Conservation (phyloP, 2,797 vertebrate genomes). For the Spondyliosoma cantharus region DNA sequence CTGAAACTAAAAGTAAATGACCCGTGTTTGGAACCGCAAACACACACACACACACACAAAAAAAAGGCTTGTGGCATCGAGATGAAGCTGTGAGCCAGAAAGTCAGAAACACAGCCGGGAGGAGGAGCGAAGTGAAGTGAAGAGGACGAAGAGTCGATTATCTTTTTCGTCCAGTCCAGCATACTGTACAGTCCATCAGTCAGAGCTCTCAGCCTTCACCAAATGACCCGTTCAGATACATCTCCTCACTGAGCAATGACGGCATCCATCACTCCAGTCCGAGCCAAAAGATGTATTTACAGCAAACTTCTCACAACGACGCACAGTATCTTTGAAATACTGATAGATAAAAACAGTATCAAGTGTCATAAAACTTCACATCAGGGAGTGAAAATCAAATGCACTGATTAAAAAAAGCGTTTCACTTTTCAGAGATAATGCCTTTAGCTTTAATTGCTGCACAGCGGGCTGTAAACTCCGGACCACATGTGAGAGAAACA, state of each 20-base stretch:
- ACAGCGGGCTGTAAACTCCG: not conserved
- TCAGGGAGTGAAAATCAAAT: not conserved
- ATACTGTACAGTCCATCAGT: conserved; percentile 16
- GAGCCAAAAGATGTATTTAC: not conserved
- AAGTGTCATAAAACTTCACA: not conserved
- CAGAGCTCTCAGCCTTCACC: conserved; percentile 27
- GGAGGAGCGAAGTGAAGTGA: conserved; percentile 1
- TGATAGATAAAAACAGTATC: not conserved
- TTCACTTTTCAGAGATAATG: not conserved
- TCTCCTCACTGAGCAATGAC: conserved; percentile 5
- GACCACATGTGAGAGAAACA: not conserved
- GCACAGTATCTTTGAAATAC: not conserved
- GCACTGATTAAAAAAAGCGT: not conserved
- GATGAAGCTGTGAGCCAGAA: conserved; percentile 8
- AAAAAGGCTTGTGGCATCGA: not conserved
- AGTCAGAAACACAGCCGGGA: not conserved
- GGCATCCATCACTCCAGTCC: conserved; percentile 19
- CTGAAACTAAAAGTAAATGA: not conserved
- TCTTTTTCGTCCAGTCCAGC: conserved; percentile 1
- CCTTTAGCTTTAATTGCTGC: not conserved
- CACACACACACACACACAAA: not conserved
- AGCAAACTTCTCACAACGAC: not conserved
- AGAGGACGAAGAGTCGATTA: conserved; percentile 21
- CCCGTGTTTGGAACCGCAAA: not conserved
- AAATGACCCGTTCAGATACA: conserved; percentile 40